A percentile compares a stretch with the other conserved stretches of the same genome.
Conservation (phyloP, 2,888 invertebrate genomes). For the Coleophora flavipennella region DNA sequence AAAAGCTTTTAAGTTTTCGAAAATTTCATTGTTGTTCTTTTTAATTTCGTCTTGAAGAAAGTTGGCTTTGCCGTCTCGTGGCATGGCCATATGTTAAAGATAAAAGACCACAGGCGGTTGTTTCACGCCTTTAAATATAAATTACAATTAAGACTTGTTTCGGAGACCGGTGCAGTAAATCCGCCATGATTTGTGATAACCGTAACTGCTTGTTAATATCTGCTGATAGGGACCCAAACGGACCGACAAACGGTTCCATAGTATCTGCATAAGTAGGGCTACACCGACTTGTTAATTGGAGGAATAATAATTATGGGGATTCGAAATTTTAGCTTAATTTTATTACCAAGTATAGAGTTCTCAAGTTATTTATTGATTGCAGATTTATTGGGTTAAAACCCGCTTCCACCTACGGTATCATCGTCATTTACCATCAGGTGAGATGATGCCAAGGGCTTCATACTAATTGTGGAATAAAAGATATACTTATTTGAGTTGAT, state of each 20-base stretch:
- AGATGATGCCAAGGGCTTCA: too few relatives aligned
- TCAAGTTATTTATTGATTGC: too few relatives aligned
- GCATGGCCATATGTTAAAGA: background rate
- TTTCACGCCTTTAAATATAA: constrained; percentile 18
- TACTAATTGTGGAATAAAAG: too few relatives aligned
- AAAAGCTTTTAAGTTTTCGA: too few relatives aligned
- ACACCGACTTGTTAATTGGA: constrained; percentile 1
- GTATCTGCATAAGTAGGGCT: background rate
- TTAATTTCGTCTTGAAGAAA: background rate
- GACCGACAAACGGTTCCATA: constrained; percentile 8
- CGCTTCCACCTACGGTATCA: too few relatives aligned
- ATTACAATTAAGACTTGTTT: constrained; percentile 23
- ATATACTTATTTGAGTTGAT: too few relatives aligned
- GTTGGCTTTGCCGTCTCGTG: too few relatives aligned
- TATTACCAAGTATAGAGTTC: constrained; percentile 1
- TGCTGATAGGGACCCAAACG: background rate
- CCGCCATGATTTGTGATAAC: constrained; percentile 21
- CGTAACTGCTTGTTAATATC: background rate
- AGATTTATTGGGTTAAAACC: too few relatives aligned
- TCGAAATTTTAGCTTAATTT: too few relatives aligned
- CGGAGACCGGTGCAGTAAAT: constrained; percentile 15
- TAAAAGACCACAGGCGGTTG: background rate
- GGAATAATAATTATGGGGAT: too few relatives aligned
- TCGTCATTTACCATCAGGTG: too few relatives aligned
- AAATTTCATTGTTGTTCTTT: too few relatives aligned